These are phyloP conservation scores for Listrodromus nycthemerus DNA, from an alignment of 2,888 invertebrate species.

Conservation along the genomic window DNA sequence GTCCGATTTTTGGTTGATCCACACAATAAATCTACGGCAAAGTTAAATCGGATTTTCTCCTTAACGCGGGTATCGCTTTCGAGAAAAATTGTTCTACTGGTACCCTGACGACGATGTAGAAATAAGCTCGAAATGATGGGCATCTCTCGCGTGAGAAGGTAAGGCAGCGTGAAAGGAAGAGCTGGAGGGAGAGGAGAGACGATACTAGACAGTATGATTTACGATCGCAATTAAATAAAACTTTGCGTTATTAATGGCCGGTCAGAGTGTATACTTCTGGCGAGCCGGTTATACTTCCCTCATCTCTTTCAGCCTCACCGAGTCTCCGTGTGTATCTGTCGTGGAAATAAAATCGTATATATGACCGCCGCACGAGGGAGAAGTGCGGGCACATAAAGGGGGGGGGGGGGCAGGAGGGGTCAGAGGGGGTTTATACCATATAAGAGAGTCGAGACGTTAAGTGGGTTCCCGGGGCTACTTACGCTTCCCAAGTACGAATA, in stretches of 20 bases:
- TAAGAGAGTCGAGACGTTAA: slow-evolving; percentile 66
- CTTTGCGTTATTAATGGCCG: slow-evolving; percentile 66
- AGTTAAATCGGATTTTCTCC: neutral
- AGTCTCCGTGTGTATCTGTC: slow-evolving; percentile 48
- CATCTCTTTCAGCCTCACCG: slow-evolving; percentile 38
- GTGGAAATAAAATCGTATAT: slow-evolving; percentile 58
- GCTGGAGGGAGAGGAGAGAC: slow-evolving; percentile 7
- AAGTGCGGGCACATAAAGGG: slow-evolving; percentile 56
- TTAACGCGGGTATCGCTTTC: slow-evolving; percentile 63
- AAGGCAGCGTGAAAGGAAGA: neutral
- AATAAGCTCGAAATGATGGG: slow-evolving; percentile 33
- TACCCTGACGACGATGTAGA: slow-evolving; percentile 23
- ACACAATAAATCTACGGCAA: neutral
- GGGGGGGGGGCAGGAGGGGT: slow-evolving; percentile 18
- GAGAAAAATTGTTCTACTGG: neutral
- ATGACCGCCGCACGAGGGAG: slow-evolving; percentile 41
- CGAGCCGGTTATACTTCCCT: slow-evolving; percentile 56
- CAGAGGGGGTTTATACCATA: slow-evolving; percentile 47
- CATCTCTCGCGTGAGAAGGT: slow-evolving; percentile 24
- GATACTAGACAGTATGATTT: slow-evolving; percentile 65
- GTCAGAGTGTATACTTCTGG: slow-evolving; percentile 56
- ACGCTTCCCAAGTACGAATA: slow-evolving; percentile 47
- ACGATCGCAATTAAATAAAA: slow-evolving; percentile 69
- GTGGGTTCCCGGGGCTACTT: slow-evolving; percentile 66
- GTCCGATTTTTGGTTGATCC: neutral